These are phyloP conservation scores for Xylophagus ater DNA, from an alignment of 2,888 invertebrate species.

Conservation along the genomic window DNA sequence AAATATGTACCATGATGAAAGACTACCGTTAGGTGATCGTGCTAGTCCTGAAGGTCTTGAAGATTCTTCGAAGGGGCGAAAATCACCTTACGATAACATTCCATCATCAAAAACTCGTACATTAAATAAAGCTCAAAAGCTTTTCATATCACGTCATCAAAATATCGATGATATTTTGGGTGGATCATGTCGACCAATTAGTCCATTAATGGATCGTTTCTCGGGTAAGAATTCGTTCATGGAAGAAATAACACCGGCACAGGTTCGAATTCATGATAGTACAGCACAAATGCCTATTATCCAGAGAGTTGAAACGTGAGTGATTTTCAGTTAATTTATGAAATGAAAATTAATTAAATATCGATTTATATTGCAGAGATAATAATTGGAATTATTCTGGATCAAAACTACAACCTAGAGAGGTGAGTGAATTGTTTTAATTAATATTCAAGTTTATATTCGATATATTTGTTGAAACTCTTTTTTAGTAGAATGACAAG, in stretches of 20 bases:
- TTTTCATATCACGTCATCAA: conserved; percentile 73
- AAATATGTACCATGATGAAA: conserved; percentile 20
- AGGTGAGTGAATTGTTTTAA: too few relatives aligned
- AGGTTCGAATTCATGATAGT: conserved; percentile 70
- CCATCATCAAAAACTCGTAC: conserved; percentile 16
- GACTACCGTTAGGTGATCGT: conserved; percentile 53
- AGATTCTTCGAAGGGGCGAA: conserved; percentile 39
- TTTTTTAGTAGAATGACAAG: not conserved
- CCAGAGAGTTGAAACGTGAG: conserved; percentile 49
- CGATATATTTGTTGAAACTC: not conserved
- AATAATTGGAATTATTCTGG: conserved; percentile 5
- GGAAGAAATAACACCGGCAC: conserved; percentile 64
- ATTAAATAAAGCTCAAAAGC: conserved; percentile 23
- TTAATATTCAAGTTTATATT: conserved; percentile 1
- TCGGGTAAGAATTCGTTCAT: conserved; percentile 43
- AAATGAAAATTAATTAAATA: not conserved
- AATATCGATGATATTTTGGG: conserved; percentile 87
- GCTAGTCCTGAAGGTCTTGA: conserved; percentile 70
- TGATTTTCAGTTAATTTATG: conserved; percentile 5
- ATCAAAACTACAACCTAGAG: not conserved
- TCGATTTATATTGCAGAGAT: conserved; percentile 5
- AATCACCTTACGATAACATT: conserved; percentile 61
- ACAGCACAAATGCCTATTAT: conserved; percentile 59
- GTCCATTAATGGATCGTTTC: conserved; percentile 52
- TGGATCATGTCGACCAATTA: conserved; percentile 45